Conservation (phyloP, 2,888 invertebrate genomes). For the Macrophya annulata region DNA sequence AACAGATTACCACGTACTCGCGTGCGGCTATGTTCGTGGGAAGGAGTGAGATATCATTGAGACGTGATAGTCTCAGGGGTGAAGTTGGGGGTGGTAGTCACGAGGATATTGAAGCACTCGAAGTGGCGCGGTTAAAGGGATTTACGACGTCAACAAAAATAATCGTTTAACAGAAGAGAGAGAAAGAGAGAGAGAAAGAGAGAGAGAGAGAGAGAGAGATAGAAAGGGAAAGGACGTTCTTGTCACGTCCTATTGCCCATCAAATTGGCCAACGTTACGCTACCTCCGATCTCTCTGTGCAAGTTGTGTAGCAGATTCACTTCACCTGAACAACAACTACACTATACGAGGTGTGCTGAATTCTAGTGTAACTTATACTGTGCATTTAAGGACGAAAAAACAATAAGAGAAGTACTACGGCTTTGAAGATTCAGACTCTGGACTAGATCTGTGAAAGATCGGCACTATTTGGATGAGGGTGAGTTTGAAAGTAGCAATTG, state of each 20-base stretch:
- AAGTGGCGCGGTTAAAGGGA: slow-evolving; percentile 71
- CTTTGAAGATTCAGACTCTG: not conserved
- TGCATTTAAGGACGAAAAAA: slow-evolving; percentile 4
- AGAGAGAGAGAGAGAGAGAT: slow-evolving; percentile 15
- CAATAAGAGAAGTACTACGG: not conserved
- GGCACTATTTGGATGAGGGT: not conserved
- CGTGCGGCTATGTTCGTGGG: slow-evolving; percentile 44
- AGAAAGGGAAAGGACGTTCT: slow-evolving; percentile 36
- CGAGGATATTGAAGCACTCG: slow-evolving; percentile 65
- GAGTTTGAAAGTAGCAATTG: not conserved
- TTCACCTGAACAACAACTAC: not conserved
- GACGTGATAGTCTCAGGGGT: slow-evolving; percentile 66
- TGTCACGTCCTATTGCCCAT: slow-evolving; percentile 67
- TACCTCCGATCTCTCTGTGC: slow-evolving; percentile 4
- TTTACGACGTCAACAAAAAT: slow-evolving; percentile 73
- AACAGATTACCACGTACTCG: slow-evolving; percentile 55
- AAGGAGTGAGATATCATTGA: slow-evolving; percentile 70
- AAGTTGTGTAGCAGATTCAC: slow-evolving; percentile 22
- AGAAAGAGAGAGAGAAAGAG: slow-evolving; percentile 2
- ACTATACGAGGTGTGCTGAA: not conserved
- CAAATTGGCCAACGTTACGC: slow-evolving; percentile 65
- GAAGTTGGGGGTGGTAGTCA: slow-evolving; percentile 58
- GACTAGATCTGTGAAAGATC: not conserved
- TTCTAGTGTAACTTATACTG: slow-evolving; percentile 15
- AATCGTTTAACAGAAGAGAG: slow-evolving; percentile 67